Evolutionary conservation across 2,888 invertebrate genomes (phyloP), one percentile per base, ranked within the genome.

Genomic region (Leucophenga maculata): DNA sequence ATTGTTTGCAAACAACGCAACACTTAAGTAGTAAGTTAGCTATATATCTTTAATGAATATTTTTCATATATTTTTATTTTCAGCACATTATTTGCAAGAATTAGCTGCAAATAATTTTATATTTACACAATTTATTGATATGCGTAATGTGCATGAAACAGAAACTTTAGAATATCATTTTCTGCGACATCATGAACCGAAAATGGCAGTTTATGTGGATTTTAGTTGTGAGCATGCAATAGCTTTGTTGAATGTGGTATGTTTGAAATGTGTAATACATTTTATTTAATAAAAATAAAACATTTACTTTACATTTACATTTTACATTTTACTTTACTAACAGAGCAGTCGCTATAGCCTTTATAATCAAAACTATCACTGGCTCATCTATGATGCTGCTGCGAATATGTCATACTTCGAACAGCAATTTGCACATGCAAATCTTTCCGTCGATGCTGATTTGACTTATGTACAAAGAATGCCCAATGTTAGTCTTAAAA

Each of bases 371-470:
- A 79, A 85, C 59, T 81, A 83, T 52, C 80, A 84, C 64, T 88
- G 88, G 88, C 60, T 88, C 0, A 69, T 88, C 9, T 78, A 84
- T 32, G 85, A 82, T 64, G 48, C 67, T 11, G 44, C 59, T 6
- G 59, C 72, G 0, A 70, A 78, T 8, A 20, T 44, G 0, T n/a
- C 20, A 0, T 65, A 65, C 32, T 83, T 86, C 44, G 74, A 72
- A 6, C 16, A 72, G 0, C 72, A 80, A 32, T 86, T 88, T 39
- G 64, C 62, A 9, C 67, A 80, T 8, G 75, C 78, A 6, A 83
- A 83, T 67, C 76, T 88, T 39, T 83, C 85, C 0, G 71, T 88
- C 2, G 87, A 88, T 77, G 85, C 88, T 0, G 83, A 88, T 70
- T 75, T 88, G 9, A 85, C 78, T 6, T 87, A 82, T 66, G 75